Evolutionary conservation across 2,113 vertebrate genomes (phyloP).

Genomic region (Bufo gargarizans): DNA sequence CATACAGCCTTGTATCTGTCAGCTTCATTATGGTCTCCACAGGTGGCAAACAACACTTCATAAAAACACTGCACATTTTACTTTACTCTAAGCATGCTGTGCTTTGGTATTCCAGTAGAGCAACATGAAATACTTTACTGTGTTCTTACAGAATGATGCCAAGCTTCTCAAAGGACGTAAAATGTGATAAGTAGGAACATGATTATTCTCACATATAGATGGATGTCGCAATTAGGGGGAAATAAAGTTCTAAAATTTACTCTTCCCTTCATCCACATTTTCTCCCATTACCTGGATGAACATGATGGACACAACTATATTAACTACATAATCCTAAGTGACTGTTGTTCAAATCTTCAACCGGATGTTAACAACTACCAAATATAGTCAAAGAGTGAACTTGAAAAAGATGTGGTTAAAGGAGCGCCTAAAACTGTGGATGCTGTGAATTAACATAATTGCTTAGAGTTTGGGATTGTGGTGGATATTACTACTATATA

Average conservation of each 20-base stretch:
- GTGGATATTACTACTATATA: no score
- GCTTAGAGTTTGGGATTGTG: no score
- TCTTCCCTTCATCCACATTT: no score
- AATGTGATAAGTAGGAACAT: conserved; percentile 26
- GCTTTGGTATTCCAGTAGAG: not conserved
- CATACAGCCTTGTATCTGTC: conserved; percentile 28
- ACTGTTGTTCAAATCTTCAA: no score
- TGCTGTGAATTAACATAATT: no score
- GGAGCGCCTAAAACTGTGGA: no score
- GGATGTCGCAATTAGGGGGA: not conserved
- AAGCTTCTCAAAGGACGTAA: not conserved
- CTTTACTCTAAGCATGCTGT: conserved; percentile 1
- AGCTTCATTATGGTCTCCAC: conserved; percentile 30
- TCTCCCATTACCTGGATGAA: no score
- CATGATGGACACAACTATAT: no score
- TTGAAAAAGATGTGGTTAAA: no score
- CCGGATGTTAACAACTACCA: no score
- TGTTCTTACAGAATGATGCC: not conserved
- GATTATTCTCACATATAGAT: conserved; percentile 9
- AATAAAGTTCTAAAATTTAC: not conserved
- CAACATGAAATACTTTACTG: not conserved
- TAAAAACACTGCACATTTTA: conserved; percentile 23
- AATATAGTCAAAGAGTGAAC: no score
- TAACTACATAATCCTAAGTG: no score
- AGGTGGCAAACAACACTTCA: conserved; percentile 34